Conservation (phyloP, 2,888 invertebrate genomes). For the Pandemis heparana region DNA sequence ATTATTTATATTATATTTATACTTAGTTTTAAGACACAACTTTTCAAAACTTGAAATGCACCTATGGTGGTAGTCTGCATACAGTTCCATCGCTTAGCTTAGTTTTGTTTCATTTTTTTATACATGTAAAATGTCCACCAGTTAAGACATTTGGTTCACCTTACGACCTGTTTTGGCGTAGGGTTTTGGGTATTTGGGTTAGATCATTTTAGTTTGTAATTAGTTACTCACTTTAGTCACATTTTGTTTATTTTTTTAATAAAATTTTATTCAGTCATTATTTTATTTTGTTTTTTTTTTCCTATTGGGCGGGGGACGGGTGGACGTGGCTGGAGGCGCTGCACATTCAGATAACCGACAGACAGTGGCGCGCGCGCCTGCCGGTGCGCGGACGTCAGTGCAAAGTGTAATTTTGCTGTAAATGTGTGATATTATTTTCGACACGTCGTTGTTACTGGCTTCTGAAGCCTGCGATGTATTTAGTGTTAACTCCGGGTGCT, state of each 20-base stretch:
- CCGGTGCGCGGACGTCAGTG: constrained; percentile 63
- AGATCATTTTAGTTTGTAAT: constrained; percentile 53
- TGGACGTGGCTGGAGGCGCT: constrained; percentile 80
- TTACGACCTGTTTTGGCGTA: constrained; percentile 5
- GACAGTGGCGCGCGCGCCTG: constrained; percentile 54
- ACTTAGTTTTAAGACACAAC: constrained; percentile 53
- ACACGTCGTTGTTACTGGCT: constrained; percentile 80
- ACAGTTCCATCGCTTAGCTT: constrained; percentile 46
- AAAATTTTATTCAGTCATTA: constrained; percentile 68
- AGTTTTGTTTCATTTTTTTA: constrained; percentile 20
- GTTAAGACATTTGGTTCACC: constrained; percentile 23
- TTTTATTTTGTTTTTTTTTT: constrained; percentile 63
- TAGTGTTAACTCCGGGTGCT: constrained; percentile 85
- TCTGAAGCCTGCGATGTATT: constrained; percentile 83
- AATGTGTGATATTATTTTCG: constrained; percentile 84
- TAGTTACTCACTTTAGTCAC: constrained; percentile 58
- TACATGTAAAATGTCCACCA: constrained; percentile 37
- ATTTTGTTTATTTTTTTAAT: constrained; percentile 68
- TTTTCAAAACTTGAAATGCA: constrained; percentile 60
- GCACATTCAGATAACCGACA: constrained; percentile 71
- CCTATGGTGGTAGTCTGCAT: constrained; percentile 69
- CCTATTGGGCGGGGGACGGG: constrained; percentile 78
- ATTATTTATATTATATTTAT: constrained; percentile 44
- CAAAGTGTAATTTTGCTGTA: constrained; percentile 79
- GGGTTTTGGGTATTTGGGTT: constrained; percentile 11